Conservation (phyloP, 2,797 vertebrate species). For the Varecia variegata region DNA sequence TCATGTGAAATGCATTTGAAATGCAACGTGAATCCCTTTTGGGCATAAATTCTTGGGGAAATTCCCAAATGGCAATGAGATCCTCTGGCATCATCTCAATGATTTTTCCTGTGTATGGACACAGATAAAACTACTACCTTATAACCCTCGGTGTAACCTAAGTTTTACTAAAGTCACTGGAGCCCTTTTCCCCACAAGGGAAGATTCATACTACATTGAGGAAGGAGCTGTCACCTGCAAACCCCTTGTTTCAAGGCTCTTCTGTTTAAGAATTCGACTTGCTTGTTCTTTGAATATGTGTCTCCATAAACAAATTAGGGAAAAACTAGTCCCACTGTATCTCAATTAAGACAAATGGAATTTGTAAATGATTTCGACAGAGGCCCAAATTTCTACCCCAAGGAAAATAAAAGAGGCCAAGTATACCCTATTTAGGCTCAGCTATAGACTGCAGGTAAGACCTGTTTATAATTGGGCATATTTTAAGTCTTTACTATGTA, state of each 20-base stretch:
- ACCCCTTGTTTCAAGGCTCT: neutral
- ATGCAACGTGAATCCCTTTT: neutral
- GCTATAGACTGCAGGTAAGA: neutral
- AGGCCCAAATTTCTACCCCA: neutral
- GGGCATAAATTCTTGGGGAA: neutral
- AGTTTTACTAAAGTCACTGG: neutral
- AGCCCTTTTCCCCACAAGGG: neutral
- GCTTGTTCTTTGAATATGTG: neutral
- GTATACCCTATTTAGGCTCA: neutral
- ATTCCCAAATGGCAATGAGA: neutral
- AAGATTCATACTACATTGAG: neutral
- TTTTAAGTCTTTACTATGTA: neutral
- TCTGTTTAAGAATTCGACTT: neutral
- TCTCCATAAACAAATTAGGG: neutral
- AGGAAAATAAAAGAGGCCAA: neutral
- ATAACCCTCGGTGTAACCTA: neutral
- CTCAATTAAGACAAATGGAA: constrained; percentile 6
- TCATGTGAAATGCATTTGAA: no score
- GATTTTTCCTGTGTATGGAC: neutral
- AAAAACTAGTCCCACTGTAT: neutral
- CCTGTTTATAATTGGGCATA: neutral
- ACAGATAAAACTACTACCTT: neutral
- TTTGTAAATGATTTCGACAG: neutral
- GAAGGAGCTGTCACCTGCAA: neutral
- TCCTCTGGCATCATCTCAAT: neutral